Base-by-base conservation (phyloP, 2,113 vertebrate species). In the Micronisus gabar region DNA sequence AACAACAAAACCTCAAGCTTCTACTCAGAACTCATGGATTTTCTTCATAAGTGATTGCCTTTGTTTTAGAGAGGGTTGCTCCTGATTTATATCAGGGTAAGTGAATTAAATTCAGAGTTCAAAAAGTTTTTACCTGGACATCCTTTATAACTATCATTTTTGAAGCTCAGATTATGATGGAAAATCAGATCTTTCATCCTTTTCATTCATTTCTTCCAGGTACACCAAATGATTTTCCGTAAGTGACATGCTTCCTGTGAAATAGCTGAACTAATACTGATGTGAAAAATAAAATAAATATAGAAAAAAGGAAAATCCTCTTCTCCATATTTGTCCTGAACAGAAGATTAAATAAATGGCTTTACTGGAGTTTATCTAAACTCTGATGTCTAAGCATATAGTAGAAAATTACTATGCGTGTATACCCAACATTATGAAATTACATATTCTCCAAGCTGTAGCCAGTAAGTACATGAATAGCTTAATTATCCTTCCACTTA, bases 401-500 rank as follows among this genome's bases (percentile, higher is more conserved):
- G 27, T 79, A 58, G 47, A 88, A 92, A 91, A 81, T 74, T 0
- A 86, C 23, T 73, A n/a, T 93, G 27, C 7, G 7, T 86, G 26
- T 81, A 30, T 62, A 71, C 11, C 58, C 56, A 93, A 32, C 18
- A 83, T 29, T 45, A 13, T 86, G 53, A 97, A 96, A 78, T 73
- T 71, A 83, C 14, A 53, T 3, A 23, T 81, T 96, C 95, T 90
- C 22, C 86, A 81, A 95, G 29, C 30, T 30, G 23, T 10, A 92
- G 34, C 15, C 47, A 48, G 26, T 70, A 83, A 94, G 36, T 75
- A 81, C 75, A 90, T 88, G 29, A 94, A 86, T 93, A 86, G 10
- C 41, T 86, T 91, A 78, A 87, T 94, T 96, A 78, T 88, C 40
- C 96, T 92, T 88, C 34, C 9, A 91, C 62, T 96, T 66, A 76